These are phyloP conservation scores for Sinotaia quadrata DNA, from an alignment of 2,888 invertebrate genomes.

Conservation along the genomic window DNA sequence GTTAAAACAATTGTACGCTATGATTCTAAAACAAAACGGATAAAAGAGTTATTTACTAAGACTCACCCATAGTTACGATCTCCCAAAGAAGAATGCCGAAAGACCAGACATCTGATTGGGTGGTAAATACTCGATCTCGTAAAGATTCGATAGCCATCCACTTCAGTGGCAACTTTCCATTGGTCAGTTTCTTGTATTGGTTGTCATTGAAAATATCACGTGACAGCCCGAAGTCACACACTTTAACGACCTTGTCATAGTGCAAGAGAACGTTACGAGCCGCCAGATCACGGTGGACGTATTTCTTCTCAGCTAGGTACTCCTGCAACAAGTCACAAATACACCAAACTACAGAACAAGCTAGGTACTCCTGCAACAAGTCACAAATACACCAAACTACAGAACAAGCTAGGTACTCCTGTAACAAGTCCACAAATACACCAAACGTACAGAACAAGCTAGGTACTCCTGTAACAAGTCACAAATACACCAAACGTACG, in stretches of 20 bases:
- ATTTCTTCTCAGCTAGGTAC: constrained; percentile 84
- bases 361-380: no score
- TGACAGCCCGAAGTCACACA: constrained; percentile 91
- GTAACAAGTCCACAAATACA: background rate
- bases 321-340: constrained; percentile 79
- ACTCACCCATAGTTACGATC: constrained; percentile 84
- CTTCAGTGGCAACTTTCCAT: constrained; percentile 69
- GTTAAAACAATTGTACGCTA: no score
- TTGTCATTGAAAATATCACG: constrained; percentile 89
- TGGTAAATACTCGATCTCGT: constrained; percentile 82
- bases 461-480: no score
- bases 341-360: no score
- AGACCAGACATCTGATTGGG: constrained; percentile 89
- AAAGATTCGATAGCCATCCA: constrained; percentile 72
- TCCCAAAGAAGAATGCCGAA: constrained; percentile 91
- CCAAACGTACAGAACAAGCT: no score
- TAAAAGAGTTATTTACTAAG: background rate
- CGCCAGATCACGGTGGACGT: constrained; percentile 91
- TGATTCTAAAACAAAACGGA: background rate
- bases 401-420: no score
- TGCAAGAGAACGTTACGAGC: constrained; percentile 83
- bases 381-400: no score
- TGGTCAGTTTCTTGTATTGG: constrained; percentile 81
- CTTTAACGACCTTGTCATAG: constrained; percentile 78
- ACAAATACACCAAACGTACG: no score